Base-by-base conservation (phyloP, 2,797 vertebrate species). In the Alcedo atthis region DNA sequence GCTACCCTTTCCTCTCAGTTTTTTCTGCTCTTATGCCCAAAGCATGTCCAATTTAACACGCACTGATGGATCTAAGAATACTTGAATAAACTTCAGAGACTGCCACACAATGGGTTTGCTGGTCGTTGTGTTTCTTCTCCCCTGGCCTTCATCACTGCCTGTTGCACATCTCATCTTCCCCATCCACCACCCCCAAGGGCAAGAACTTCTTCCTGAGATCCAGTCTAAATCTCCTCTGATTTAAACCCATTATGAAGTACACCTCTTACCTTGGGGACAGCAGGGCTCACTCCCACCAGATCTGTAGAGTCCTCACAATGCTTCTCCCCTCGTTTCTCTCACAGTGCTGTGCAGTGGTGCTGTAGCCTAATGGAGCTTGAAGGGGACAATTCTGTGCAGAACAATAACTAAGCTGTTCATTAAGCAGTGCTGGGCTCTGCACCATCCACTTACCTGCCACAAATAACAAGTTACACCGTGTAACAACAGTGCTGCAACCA, bases 11-110 rank as follows among this genome's bases (percentile, higher is more conserved):
- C 57, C 9, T 4, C 6, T 32, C 62, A 61, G 26, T 13, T 13
- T 79, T 43, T 28, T 70, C 57, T 24, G 19, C 32, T 37, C 43
- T 66, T 69, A 42, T 5, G 15, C 58, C 16, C 42, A 71, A 45
- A 57, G 61, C 55, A 59, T 73, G 17, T 13, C 1, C 0, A 53
- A 30, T 75, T 78, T 81, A 33, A 51, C 24, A 10, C 54, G 10
- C 53, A 61, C 37, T 43, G 21, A 33, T 57, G 37, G 18, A 73
- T 35, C 51, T 48, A 24, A 48, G 33, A 14, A 85, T 62, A 76
- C 7, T 5, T 13, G 24, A 94, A 95, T 87, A 78, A 96, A 85
- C 33, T 42, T 40, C 28, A 49, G 59, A 85, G n/a, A 32, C 55
- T 81, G 18, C 19, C 32, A 14, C 61, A 55, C 16, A 64, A 33